Conservation (phyloP, 2,797 vertebrate species). For the Parotocinclus haroldoi region DNA sequence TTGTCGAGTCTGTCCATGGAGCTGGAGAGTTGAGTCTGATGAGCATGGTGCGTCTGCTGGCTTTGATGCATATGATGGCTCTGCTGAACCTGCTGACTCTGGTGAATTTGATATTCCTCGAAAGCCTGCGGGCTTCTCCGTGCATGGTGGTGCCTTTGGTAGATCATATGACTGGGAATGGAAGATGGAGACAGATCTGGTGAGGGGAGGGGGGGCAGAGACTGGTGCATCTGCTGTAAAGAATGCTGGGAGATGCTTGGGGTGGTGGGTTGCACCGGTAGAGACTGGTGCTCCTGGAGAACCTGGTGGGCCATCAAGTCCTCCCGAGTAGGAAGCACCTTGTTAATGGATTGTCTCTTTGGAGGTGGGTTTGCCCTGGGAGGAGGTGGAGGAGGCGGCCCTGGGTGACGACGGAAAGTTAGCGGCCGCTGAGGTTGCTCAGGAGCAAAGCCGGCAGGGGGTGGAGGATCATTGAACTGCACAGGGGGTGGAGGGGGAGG, state of each 20-base stretch:
- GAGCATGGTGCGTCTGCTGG: no score
- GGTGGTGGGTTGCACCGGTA: constrained; percentile 69
- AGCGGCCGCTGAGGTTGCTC: constrained; percentile 65
- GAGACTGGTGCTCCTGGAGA: constrained; percentile 72
- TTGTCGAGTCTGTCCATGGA: constrained; percentile 50
- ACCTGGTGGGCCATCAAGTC: constrained; percentile 63
- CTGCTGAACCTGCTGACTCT: no score
- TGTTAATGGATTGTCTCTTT: constrained; percentile 75
- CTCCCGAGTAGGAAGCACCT: constrained; percentile 67
- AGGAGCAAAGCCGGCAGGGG: constrained; percentile 56
- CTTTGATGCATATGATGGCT: constrained; percentile 53
- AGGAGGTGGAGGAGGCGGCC: constrained; percentile 74
- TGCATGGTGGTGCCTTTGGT: constrained; percentile 65
- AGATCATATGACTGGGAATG: constrained; percentile 60
- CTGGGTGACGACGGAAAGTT: constrained; percentile 72
- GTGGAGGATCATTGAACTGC: constrained; percentile 79
- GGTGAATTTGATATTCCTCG: constrained; percentile 63
- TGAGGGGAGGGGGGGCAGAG: constrained; percentile 67
- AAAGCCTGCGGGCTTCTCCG: constrained; percentile 60
- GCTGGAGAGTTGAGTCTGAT: constrained; percentile 52
- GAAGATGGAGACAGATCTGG: constrained; percentile 56
- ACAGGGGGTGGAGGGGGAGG: constrained; percentile 84
- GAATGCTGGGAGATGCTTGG: constrained; percentile 61
- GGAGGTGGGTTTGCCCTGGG: constrained; percentile 70
- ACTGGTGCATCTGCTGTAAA: constrained; percentile 71